These are phyloP conservation scores for Whitmania pigra DNA, from an alignment of 1,140 invertebrate species.

Conservation along the genomic window DNA sequence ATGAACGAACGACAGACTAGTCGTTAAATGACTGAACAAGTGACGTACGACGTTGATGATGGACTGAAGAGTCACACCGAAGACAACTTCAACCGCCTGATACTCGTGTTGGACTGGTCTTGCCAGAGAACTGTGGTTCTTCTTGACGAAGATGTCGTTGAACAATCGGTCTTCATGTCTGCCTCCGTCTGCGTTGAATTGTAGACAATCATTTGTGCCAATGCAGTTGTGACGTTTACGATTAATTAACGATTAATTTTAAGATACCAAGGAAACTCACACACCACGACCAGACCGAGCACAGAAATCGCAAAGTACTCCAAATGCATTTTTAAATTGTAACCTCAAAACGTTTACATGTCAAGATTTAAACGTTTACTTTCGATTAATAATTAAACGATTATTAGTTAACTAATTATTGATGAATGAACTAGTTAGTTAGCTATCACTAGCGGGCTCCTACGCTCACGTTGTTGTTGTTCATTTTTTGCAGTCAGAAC, in stretches of 20 bases:
- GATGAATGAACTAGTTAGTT: too few species aligned
- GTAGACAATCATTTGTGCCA: neutral
- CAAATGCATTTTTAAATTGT: too few species aligned
- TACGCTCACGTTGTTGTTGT: neutral
- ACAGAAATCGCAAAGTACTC: too few species aligned
- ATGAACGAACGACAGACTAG: neutral
- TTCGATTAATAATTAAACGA: too few species aligned
- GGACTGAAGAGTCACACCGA: constrained; percentile 95
- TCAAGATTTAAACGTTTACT: too few species aligned
- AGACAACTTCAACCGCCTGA: constrained; percentile 82
- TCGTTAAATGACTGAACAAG: neutral
- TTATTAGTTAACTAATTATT: too few species aligned
- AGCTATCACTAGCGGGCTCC: too few species aligned
- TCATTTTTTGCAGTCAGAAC: neutral
- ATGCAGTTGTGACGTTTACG: neutral
- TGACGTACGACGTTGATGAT: constrained; percentile 90
- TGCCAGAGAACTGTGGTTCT: constrained; percentile 87
- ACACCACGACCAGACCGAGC: too few species aligned
- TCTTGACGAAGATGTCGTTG: constrained; percentile 62
- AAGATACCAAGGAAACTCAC: too few species aligned
- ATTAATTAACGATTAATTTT: neutral
- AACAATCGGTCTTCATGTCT: constrained; percentile 81
- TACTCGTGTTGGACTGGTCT: constrained; percentile 91
- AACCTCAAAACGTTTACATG: too few species aligned
- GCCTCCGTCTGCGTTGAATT: constrained; percentile 42